Base-by-base conservation (phyloP, 2,888 invertebrate genomes). In the Tiliacea citrago region DNA sequence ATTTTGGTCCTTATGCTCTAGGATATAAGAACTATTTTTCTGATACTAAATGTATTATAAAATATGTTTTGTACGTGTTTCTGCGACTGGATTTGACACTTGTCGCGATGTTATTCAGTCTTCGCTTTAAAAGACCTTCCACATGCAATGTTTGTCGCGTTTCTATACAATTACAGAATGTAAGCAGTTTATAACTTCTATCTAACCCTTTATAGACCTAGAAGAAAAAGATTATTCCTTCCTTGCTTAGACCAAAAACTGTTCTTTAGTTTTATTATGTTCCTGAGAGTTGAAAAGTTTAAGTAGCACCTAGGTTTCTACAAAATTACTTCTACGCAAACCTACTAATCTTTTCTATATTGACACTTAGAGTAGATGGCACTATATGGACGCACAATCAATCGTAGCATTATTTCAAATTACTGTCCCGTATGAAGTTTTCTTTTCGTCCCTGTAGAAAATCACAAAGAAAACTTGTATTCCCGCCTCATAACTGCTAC, bases 31-130 rank as follows among this genome's bases (percentile, higher is more conserved):
- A 71, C 49, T 18, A 79, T 79, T 88, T 88, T 91, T 2, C 39
- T 16, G n/a, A 35, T 16, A 21, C n/a, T 35, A 68, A 21, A 51
- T 53, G 35, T 47, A 35, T 66, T 57, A 49, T 63, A 51, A 69
- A 79, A 81, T 66, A 77, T 86, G 84, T 89, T 85, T 68, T 84
- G 75, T 79, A 78, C 80, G 84, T 88, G 88, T 89, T 85, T 87
- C 86, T 88, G 79, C 83, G 86, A 86, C 90, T 93, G 92, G 85
- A 80, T 90, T 88, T 93, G 93, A 92, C 93, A 93, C 90, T 92
- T 93, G 93, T 92, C 92, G 88, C 86, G 87, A 89, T 89, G 91
- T 91, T 91, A 89, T 90, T 90, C 90, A 89, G 87, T 86, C 88
- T 89, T 86, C 86, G 47, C 67, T 80, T 49, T 84, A 81, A 83